A percentile compares a stretch with the other conserved stretches of the same genome.
Conservation (phyloP, 2,113 vertebrate species). For the Acanthisitta chloris region DNA sequence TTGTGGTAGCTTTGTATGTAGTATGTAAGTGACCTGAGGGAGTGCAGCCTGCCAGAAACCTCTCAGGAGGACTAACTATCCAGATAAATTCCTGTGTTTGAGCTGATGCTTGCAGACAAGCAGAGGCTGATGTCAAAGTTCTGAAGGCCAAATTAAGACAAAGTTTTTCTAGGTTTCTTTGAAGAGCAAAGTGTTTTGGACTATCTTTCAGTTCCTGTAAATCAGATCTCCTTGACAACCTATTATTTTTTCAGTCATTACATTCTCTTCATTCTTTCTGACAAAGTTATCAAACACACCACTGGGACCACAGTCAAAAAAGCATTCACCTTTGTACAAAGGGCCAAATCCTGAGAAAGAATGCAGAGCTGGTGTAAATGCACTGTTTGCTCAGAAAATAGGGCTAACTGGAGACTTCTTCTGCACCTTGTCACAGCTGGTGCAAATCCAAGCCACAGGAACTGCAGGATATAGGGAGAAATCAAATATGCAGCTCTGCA, state of each 20-base stretch:
- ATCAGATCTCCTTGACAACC: slow-evolving; percentile 43
- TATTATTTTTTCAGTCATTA: slow-evolving; percentile 50
- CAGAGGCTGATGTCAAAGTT: slow-evolving; percentile 22
- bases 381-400: background rate
- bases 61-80: background rate
- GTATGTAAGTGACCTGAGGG: background rate
- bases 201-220: slow-evolving; percentile 36
- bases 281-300: slow-evolving; percentile 34
- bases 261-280: slow-evolving; percentile 25
- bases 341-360: slow-evolving; percentile 22
- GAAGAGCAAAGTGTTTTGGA: background rate
- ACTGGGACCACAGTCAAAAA: slow-evolving; percentile 4
- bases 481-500: background rate
- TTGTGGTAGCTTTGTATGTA: background rate
- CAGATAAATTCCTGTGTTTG: background rate
- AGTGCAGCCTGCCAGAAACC: background rate
- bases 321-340: slow-evolving; percentile 6
- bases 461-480: background rate
- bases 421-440: background rate
- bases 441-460: background rate
- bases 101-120: slow-evolving; percentile 42
- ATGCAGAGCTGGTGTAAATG: background rate
- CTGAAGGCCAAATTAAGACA: slow-evolving; percentile 44
- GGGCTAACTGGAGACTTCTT: background rate
- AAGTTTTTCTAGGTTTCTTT: slow-evolving; percentile 26